phyloP scores from a whole-genome alignment of 2,113 vertebrate genomes.

The Verasper variegatus region DNA sequence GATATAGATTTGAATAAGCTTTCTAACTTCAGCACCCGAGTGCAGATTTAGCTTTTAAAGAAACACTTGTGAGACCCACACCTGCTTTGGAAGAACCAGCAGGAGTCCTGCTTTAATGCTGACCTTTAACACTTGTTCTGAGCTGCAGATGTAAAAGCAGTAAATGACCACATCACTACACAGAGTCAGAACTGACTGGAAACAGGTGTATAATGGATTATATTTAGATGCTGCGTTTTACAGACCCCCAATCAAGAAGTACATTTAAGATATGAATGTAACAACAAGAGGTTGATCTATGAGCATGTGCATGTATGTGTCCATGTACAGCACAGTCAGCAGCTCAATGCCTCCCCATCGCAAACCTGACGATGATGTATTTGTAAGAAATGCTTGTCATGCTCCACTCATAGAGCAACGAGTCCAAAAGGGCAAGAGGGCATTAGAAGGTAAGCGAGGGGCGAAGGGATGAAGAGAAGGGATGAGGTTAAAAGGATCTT shows the following conservation, averaged over 20 bases:
- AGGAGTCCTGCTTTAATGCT: not conserved
- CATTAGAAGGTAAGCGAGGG: conserved; percentile 44
- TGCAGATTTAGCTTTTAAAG: not conserved
- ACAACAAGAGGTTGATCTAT: not conserved
- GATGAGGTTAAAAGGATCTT: conserved; percentile 81
- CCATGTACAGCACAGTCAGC: not conserved
- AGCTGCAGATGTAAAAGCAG: not conserved
- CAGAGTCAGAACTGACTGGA: too few species aligned
- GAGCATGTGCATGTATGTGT: not conserved
- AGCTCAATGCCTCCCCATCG: not conserved
- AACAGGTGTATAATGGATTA: too few species aligned
- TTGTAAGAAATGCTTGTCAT: conserved; percentile 21
- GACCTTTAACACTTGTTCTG: not conserved
- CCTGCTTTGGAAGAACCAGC: not conserved
- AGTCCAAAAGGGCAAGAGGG: conserved; percentile 23
- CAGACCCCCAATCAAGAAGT: too few species aligned
- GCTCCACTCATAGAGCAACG: conserved; percentile 30
- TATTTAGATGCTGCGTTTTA: too few species aligned
- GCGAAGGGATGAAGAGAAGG: conserved; percentile 45
- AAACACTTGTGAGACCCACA: not conserved
- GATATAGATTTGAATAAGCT: not conserved
- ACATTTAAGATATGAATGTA: not conserved
- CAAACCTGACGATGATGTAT: not conserved
- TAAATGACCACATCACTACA: not conserved
- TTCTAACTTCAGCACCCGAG: not conserved